Conservation (phyloP, 2,797 vertebrate genomes). For the Lepilemur ruficaudatus region DNA sequence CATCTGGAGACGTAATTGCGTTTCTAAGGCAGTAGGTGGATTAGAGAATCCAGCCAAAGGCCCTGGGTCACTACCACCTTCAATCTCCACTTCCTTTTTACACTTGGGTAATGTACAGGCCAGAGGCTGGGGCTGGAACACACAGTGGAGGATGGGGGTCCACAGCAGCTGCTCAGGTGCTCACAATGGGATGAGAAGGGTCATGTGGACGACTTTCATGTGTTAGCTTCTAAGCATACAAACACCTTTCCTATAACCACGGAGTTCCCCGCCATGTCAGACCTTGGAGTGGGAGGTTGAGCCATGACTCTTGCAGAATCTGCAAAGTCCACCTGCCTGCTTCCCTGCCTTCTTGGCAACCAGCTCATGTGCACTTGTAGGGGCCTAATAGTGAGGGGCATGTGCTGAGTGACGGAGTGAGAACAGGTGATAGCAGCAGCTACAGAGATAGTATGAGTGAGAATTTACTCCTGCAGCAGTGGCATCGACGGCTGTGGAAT, state of each 20-base stretch:
- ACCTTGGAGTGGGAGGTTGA: not conserved
- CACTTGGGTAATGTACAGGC: not conserved
- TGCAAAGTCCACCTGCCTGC: not conserved
- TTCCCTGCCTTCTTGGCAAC: not conserved
- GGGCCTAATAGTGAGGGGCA: too few relatives aligned
- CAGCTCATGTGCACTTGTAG: rapidly evolving
- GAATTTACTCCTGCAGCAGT: not conserved
- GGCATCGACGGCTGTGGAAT: not conserved
- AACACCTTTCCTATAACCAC: not conserved
- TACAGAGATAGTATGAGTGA: not conserved
- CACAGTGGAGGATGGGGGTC: not conserved
- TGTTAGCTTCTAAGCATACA: not conserved
- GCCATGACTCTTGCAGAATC: too few relatives aligned
- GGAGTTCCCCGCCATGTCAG: not conserved
- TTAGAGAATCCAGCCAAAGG: not conserved
- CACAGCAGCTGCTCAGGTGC: not conserved
- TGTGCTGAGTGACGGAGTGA: too few relatives aligned
- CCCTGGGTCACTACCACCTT: not conserved
- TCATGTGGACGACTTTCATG: not conserved
- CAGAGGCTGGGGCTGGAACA: not conserved
- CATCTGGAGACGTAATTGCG: not conserved
- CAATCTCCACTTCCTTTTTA: not conserved
- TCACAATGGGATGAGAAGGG: not conserved
- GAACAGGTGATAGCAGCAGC: not conserved
- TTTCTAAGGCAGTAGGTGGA: not conserved